Evolutionary conservation across 2,113 vertebrate genomes (phyloP).

Genomic region (Leptodactylus fuscus): DNA sequence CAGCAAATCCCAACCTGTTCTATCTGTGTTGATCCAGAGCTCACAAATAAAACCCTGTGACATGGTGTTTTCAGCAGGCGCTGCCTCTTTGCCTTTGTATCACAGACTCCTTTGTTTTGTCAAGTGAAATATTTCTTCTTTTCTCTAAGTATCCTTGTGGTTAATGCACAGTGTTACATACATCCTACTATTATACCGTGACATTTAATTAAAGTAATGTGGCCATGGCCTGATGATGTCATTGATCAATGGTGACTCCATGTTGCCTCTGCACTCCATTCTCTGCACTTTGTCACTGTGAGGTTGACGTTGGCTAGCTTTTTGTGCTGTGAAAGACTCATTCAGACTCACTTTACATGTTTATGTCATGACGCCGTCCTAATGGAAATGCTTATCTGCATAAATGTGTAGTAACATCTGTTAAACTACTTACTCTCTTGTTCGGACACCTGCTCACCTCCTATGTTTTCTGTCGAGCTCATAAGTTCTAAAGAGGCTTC

Average conservation of each 20-base stretch:
- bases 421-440: not conserved
- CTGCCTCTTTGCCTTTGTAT: not conserved
- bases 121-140: slow-evolving; percentile 15
- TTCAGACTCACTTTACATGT: slow-evolving; percentile 30
- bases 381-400: slow-evolving; percentile 48
- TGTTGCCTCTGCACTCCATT: slow-evolving; percentile 43
- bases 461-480: not conserved
- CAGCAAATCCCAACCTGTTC: not conserved
- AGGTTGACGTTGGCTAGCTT: slow-evolving; percentile 18
- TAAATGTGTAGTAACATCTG: slow-evolving; percentile 22
- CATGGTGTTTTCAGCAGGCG: not conserved
- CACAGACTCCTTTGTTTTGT: not conserved
- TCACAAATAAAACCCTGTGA: slow-evolving; percentile 14
- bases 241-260: slow-evolving; percentile 49
- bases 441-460: not conserved
- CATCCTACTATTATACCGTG: not conserved
- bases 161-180: slow-evolving; percentile 38
- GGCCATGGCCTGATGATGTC: slow-evolving; percentile 25
- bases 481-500: not conserved
- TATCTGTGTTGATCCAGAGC: slow-evolving; percentile 10
- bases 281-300: slow-evolving; percentile 36
- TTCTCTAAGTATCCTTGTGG: not conserved
- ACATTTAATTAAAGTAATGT: slow-evolving; percentile 50
- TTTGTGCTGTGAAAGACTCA: slow-evolving; percentile 26
- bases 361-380: slow-evolving; percentile 16